Evolutionary conservation across 2,888 invertebrate species (phyloP), one percentile per base, ranked within the genome.

Genomic region (Sphecodes monilicornis): DNA sequence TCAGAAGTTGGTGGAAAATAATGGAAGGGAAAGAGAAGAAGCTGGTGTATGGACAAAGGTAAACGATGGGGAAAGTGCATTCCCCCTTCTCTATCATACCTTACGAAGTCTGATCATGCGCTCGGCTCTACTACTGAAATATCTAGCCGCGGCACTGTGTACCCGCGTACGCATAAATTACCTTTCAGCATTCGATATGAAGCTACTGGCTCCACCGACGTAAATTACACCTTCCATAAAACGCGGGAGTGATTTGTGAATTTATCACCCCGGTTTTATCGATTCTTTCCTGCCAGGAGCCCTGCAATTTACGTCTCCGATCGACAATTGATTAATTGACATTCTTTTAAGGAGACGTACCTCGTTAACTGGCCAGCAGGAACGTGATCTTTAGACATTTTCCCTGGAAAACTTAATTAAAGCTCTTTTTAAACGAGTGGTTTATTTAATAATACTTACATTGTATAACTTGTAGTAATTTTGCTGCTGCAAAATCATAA

Each of bases 41-140:
- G 69, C 18, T 18, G 41, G n/a, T 32, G 46, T 16, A 64, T 26
- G 18, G 68, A 32, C 68, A 54, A 76, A 76, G 39, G 50, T 39
- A 22, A 69, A 69, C 66, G 66, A 68, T n/a, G 76, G 68, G 16
- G 43, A 71, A 43, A 78, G 71, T 39, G 68, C 39, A 39, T 71
- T 57, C 18, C 18, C 57, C 60, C 80, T 43, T 32, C 16, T 43
- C 64, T 26, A 43, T 41, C 54, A 41, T 16, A 57, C 18, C 78
- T 76, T 46, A 69, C 60, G 64, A 54, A 57, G 66, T 32, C 70
- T 72, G 82, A 89, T 76, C 72, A 76, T 78, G n/a, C 76, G 32
- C 26, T 29, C 68, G 57, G 46, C 41, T 89, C 71, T 78, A 84
- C 80, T 78, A 89, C 84, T 82, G 68, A 68, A 71, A 76, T 54